Evolutionary conservation across 1,140 invertebrate species (phyloP).

Genomic region (Tachypleus tridentatus): DNA sequence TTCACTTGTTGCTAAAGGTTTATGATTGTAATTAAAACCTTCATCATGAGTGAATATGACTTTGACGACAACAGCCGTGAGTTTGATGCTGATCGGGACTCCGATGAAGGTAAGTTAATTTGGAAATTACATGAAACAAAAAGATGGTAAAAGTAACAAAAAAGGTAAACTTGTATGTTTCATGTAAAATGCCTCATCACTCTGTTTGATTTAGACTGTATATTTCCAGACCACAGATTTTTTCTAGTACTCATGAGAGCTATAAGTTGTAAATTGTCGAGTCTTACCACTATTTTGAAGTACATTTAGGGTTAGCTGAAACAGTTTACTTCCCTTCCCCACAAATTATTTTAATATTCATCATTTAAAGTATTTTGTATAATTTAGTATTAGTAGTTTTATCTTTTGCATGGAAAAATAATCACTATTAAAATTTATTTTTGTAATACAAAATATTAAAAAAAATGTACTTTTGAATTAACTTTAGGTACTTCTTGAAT

Average conservation of each 20-base stretch:
- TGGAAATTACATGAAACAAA: not conserved
- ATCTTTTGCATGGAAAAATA: no score
- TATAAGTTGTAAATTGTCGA: not conserved
- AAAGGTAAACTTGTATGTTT: not conserved
- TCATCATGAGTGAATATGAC: conserved; percentile 11
- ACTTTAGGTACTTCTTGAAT: no score
- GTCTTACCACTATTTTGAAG: not conserved
- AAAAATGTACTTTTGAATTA: no score
- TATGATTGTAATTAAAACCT: no score
- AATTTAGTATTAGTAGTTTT: no score
- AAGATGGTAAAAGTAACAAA: not conserved
- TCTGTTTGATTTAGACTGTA: not conserved
- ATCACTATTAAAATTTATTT: no score
- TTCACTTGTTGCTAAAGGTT: no score
- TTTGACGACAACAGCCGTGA: conserved; percentile 8
- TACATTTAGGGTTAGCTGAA: not conserved
- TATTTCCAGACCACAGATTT: not conserved
- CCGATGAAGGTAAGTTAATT: conserved; percentile 36
- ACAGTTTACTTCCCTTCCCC: no score
- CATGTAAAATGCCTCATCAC: not conserved
- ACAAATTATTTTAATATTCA: no score
- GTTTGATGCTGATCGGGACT: conserved; percentile 5
- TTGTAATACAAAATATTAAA: no score
- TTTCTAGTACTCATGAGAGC: not conserved
- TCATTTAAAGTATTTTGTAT: no score